Base-by-base conservation (phyloP, 2,113 vertebrate species). In the Colinus virginianus region DNA sequence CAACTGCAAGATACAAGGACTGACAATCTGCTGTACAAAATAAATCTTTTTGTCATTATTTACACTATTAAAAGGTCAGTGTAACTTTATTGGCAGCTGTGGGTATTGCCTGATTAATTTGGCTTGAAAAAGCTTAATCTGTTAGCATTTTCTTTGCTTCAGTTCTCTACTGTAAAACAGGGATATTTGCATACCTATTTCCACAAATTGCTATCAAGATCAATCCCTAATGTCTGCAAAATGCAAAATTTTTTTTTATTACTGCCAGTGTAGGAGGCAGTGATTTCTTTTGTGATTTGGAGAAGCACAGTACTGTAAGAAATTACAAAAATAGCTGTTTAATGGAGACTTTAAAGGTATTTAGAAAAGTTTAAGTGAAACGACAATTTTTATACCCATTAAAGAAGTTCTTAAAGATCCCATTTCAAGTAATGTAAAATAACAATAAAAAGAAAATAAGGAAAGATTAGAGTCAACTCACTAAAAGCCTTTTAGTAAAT, bases 281-380 rank as follows among this genome's bases (percentile, higher is more conserved):
- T 81, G 94, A 96, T 95, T 93, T 92, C 91, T 96, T 95, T 96
- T 93, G 93, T 94, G 91, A 95, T 96, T 94, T 94, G 89, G 87
- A 96, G 55, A 90, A 95, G 91, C 7, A 2, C 25, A 90, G 85
- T 87, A 87, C 77, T 90, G 88, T 69, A 95, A 83, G 83, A 94
- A 94, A 93, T 93, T 91, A 84, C 71, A 96, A 95, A 97, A 96
- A 96, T 95, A 96, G 94, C 91, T 96, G 96, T 94, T 94, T 96
- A 96, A 96, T 96, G 88, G 95, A 88, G 75, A 82, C 84, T 94
- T 87, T 92, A 85, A 87, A 92, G 61, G 74, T 93, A 95, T 89
- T 96, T 93, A 74, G 21, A 79, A 90, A 96, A 95, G 79, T 96
- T 95, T 92, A 90, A 94, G 80, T 77, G 94, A 91, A 97, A 95